phyloP scores from a whole-genome alignment of 2,113 vertebrate species.

The Sprattus sprattus region DNA sequence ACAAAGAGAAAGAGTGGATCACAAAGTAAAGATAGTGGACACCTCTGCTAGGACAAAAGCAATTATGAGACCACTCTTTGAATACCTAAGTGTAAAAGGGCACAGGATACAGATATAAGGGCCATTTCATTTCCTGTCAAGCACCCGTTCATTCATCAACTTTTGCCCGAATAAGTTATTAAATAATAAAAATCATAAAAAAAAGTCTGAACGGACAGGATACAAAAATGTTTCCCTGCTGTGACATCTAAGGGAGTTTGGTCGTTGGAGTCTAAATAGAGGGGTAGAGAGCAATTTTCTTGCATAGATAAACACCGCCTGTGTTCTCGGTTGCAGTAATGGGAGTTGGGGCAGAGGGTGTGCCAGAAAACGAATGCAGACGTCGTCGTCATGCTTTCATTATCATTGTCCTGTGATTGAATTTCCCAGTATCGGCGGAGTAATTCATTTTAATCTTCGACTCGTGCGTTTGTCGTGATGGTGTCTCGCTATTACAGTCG shows the following conservation, averaged over 20 bases:
- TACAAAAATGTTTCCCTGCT: background rate
- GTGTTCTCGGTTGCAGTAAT: background rate
- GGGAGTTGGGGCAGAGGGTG: background rate
- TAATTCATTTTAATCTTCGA: slow-evolving; percentile 31
- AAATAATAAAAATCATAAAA: background rate
- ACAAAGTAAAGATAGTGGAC: slow-evolving; percentile 21
- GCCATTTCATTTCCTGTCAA: background rate
- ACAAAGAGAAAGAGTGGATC: slow-evolving; percentile 17
- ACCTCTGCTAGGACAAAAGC: background rate
- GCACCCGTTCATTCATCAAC: background rate
- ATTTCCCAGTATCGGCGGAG: background rate
- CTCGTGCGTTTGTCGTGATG: slow-evolving; percentile 28
- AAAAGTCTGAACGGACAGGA: background rate
- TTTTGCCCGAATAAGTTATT: background rate
- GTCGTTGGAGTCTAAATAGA: background rate
- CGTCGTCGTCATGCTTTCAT: background rate
- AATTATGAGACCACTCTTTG: slow-evolving; percentile 15
- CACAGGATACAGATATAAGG: background rate
- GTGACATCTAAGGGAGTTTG: background rate
- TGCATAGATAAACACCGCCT: background rate
- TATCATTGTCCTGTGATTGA: slow-evolving; percentile 5
- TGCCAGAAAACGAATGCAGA: background rate
- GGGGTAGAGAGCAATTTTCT: background rate
- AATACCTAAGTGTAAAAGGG: background rate
- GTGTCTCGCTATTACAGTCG: slow-evolving; percentile 23